Conservation (phyloP, 2,888 invertebrate species). For the Acleris emargana region DNA sequence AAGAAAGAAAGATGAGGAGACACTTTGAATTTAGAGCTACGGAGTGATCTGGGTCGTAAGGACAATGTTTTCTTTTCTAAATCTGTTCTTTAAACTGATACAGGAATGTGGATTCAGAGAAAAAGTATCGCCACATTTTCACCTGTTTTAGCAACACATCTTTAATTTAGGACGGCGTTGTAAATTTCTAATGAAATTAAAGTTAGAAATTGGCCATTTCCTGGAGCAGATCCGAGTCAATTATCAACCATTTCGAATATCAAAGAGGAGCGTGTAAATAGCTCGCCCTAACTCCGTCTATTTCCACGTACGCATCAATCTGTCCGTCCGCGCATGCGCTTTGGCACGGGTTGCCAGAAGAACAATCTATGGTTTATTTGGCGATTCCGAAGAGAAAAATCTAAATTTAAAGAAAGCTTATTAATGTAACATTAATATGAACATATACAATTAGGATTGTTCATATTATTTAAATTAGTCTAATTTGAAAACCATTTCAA, state of each 20-base stretch:
- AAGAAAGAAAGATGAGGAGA: too few species aligned
- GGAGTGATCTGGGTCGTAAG: too few species aligned
- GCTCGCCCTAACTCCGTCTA: slow-evolving; percentile 29
- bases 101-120: too few species aligned
- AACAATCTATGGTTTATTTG: background rate
- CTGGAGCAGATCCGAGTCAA: slow-evolving; percentile 31
- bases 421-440: too few species aligned
- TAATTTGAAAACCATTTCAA: too few species aligned
- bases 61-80: too few species aligned
- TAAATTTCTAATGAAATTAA: background rate
- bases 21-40: too few species aligned
- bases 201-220: slow-evolving; percentile 15
- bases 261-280: slow-evolving; percentile 33
- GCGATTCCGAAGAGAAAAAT: background rate
- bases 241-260: slow-evolving; percentile 35
- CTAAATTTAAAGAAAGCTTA: too few species aligned
- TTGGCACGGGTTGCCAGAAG: slow-evolving; percentile 28
- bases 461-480: too few species aligned
- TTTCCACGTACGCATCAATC: slow-evolving; percentile 37
- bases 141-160: background rate
- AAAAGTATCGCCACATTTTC: too few species aligned
- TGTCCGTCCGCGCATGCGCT: slow-evolving; percentile 30
- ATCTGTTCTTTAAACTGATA: too few species aligned
- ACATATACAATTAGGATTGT: too few species aligned
- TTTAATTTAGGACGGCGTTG: background rate